Conservation (phyloP, 2,113 vertebrate species). For the Cinclus cinclus region DNA sequence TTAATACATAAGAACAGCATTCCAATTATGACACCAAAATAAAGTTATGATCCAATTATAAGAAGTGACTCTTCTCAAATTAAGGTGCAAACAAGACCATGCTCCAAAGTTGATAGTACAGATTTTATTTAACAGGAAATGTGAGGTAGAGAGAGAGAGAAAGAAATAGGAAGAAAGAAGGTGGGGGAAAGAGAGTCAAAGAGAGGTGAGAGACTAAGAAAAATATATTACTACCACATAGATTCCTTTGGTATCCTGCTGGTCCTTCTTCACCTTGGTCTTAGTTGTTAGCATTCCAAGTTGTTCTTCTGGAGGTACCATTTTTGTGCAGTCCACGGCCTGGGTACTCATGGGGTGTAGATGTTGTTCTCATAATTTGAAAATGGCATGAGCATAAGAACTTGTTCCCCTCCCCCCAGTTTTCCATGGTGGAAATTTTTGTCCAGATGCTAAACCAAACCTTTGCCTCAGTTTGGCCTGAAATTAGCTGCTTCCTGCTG, state of each 20-base stretch:
- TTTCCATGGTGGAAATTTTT: background rate
- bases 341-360: background rate
- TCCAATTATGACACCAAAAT: background rate
- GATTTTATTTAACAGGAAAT: background rate
- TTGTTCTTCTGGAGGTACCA: background rate
- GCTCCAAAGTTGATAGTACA: background rate
- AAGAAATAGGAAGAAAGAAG: background rate
- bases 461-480: background rate
- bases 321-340: background rate
- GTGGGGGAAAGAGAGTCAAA: background rate
- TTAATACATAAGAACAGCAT: background rate
- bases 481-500: background rate
- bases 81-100: background rate
- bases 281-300: rapidly evolving
- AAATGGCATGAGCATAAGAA: background rate
- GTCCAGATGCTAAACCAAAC: background rate
- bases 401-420: background rate
- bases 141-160: background rate
- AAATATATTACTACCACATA: background rate
- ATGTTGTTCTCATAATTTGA: background rate
- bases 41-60: background rate
- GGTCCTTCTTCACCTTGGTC: background rate
- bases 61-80: background rate
- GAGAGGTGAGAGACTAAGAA: background rate
- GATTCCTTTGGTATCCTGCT: background rate